Conservation (phyloP, 1,140 invertebrate genomes). For the Ostrea denselamellosa region DNA sequence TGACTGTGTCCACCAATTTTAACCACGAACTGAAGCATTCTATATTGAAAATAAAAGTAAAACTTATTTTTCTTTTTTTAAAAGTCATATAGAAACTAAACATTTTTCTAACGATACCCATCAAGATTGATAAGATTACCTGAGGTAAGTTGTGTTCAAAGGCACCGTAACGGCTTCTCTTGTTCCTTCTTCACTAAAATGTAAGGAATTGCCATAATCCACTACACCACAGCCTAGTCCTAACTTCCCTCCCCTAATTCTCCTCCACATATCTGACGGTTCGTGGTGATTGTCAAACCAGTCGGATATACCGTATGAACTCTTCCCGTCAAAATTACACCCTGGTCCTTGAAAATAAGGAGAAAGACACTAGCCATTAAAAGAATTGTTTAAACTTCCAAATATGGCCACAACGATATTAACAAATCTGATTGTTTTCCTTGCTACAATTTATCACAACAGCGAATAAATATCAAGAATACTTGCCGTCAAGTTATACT, state of each 20-base stretch:
- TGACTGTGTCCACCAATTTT: slow-evolving; percentile 69
- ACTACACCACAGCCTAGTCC: slow-evolving; percentile 74
- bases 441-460: no score
- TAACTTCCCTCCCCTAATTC: slow-evolving; percentile 70
- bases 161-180: slow-evolving; percentile 73
- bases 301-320: slow-evolving; percentile 71
- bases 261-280: slow-evolving; percentile 72
- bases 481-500: no score
- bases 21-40: slow-evolving; percentile 75
- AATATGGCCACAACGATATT: no score
- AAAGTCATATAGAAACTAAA: no score
- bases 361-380: neutral
- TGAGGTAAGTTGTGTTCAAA: slow-evolving; percentile 71
- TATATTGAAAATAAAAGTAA: slow-evolving; percentile 51
- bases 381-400: neutral
- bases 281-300: slow-evolving; percentile 75
- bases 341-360: slow-evolving; percentile 50
- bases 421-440: no score
- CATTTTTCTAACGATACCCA: neutral
- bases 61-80: neutral
- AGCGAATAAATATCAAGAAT: no score
- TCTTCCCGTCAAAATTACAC: slow-evolving; percentile 61
- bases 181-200: slow-evolving; percentile 73
- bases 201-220: slow-evolving; percentile 74
- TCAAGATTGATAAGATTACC: slow-evolving; percentile 52